These are phyloP conservation scores for Ibycter americanus DNA, from an alignment of 2,797 vertebrate genomes.

Conservation along the genomic window DNA sequence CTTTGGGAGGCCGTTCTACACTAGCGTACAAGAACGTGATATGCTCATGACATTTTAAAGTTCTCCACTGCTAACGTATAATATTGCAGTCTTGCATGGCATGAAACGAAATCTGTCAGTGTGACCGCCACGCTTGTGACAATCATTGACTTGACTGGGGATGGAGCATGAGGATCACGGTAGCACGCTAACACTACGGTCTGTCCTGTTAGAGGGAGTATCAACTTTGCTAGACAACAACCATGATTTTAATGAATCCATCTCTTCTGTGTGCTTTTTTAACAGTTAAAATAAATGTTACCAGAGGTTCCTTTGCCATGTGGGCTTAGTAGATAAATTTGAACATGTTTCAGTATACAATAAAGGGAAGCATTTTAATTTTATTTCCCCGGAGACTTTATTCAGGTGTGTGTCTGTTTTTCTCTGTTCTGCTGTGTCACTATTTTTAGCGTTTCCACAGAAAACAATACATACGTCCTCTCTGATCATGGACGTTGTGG, in stretches of 20 bases:
- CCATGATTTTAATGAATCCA: background rate
- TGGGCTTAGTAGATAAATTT: background rate
- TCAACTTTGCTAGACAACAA: background rate
- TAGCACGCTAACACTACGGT: background rate
- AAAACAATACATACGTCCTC: background rate
- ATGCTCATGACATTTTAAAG: slow-evolving; percentile 91
- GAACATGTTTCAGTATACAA: background rate
- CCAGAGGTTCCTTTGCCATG: background rate
- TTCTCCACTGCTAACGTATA: background rate
- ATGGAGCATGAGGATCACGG: background rate
- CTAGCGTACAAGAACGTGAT: slow-evolving; percentile 93
- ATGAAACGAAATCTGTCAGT: background rate
- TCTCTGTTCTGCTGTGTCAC: background rate
- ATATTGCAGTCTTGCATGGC: background rate
- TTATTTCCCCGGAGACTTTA: background rate
- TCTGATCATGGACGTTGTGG: background rate
- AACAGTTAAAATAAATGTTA: slow-evolving; percentile 28
- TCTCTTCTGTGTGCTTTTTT: slow-evolving; percentile 19
- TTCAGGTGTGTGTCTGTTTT: background rate
- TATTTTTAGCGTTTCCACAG: background rate
- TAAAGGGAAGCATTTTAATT: slow-evolving; percentile 1
- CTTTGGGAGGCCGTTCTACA: slow-evolving; percentile 93
- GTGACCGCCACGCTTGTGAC: background rate
- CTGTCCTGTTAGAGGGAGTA: background rate
- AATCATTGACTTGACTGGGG: background rate